Base-by-base conservation (phyloP, 2,888 invertebrate genomes). In the Phortica magna region DNA sequence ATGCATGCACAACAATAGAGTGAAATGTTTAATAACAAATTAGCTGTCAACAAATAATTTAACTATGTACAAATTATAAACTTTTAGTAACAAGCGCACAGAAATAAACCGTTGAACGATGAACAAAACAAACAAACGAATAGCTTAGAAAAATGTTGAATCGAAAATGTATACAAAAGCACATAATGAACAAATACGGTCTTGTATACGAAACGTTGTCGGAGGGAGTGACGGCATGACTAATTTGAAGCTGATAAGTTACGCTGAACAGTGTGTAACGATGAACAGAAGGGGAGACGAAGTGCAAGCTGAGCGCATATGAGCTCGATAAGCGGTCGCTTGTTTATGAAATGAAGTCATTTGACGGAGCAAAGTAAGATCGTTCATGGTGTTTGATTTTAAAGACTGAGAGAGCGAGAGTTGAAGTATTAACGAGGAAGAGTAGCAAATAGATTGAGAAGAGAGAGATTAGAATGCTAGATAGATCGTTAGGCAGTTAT, bases 21-120 rank as follows among this genome's bases (percentile, higher is more conserved):
- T 14, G 48, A 48, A 71, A 31, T 71, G 70, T 71, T 71, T 71
- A 53, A 55, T 53, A 71, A 71, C 70, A 71, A 71, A 53, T 71
- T 71, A 48, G n/a, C n/a, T 55, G 19, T 43, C 19, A 71, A 22
- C 53, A 71, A 71, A 31, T 55, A 31, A 55, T 71, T 71, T 31
- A n/a, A 55, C 55, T 71, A n/a, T 71, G 70, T 71, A 71, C 70
- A 71, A 71, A 10, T 71, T 71, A 71, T 71, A 71, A 71, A 71
- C 70, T 71, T 71, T 71, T 71, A 43, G 70, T 71, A 55, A 31
- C 70, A 71, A 71, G 70, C 53, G 53, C 53, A 71, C 70, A 71
- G 70, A 53, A 71, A 71, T 31, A 42, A 53, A 7, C 39, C 7
- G 55, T n/a, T 55, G 12, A 41, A 55, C 9, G 42, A 71, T 7